Conservation (phyloP, 2,797 vertebrate species). For the Siniperca scherzeri region DNA sequence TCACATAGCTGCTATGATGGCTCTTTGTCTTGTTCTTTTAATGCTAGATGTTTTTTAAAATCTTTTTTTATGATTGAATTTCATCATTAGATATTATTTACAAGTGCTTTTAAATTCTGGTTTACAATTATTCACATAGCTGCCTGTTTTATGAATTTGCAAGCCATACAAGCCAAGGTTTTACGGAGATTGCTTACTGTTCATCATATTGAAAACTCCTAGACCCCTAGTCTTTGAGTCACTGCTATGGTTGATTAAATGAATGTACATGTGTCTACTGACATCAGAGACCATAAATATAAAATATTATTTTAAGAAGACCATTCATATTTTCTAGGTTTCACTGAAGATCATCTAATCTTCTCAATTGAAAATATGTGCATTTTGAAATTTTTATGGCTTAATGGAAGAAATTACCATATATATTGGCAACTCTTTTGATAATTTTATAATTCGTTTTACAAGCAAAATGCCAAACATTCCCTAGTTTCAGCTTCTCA, state of each 20-base stretch:
- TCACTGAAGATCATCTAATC: neutral
- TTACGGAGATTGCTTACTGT: neutral
- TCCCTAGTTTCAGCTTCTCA: too few species aligned
- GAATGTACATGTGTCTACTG: neutral
- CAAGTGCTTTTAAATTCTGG: neutral
- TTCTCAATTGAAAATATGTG: neutral
- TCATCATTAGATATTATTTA: neutral
- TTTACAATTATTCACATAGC: neutral
- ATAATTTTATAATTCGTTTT: too few species aligned
- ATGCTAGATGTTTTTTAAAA: too few species aligned
- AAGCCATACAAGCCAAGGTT: neutral
- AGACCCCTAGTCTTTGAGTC: neutral
- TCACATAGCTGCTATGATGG: too few species aligned
- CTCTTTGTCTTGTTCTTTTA: too few species aligned
- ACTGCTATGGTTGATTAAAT: neutral
- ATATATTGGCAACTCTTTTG: too few species aligned
- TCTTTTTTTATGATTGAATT: neutral
- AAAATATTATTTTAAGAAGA: neutral
- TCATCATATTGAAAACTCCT: conserved; percentile 3
- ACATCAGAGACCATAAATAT: conserved; percentile 11
- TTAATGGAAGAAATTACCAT: neutral
- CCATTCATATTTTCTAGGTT: neutral
- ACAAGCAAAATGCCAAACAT: too few species aligned
- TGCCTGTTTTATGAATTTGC: neutral
- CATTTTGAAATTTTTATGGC: neutral